Evolutionary conservation across 2,888 invertebrate genomes (phyloP).

Genomic region (Apamea monoglypha): DNA sequence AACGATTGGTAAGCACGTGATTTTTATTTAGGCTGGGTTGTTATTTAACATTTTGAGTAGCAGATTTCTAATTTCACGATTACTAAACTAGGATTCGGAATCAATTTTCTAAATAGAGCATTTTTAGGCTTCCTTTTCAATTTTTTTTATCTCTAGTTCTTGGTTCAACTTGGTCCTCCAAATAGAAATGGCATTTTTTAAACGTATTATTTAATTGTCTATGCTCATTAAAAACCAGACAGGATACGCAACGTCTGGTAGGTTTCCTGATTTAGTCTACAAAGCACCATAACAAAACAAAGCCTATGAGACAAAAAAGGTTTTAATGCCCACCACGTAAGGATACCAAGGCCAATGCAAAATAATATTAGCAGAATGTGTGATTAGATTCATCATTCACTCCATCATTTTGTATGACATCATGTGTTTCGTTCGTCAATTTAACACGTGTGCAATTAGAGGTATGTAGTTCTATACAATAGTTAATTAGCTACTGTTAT

Average conservation of each 20-base stretch:
- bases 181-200: neutral
- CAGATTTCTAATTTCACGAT: neutral
- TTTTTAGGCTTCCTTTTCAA: neutral
- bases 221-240: constrained; percentile 17
- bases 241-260: constrained; percentile 32
- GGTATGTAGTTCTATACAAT: constrained; percentile 32
- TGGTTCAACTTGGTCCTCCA: neutral
- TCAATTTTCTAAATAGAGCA: neutral
- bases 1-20: constrained; percentile 5
- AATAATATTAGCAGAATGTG: constrained; percentile 32
- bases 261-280: constrained; percentile 48
- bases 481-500: constrained; percentile 42
- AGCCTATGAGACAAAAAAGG: constrained; percentile 44
- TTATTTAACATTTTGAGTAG: neutral
- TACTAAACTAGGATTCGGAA: neutral
- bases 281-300: constrained; percentile 58
- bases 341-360: constrained; percentile 46
- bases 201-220: neutral
- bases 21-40: neutral
- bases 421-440: constrained; percentile 45
- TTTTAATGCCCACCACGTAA: constrained; percentile 57
- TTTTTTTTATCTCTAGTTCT: neutral
- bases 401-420: constrained; percentile 52
- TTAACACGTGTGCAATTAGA: constrained; percentile 52
- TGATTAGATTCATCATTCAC: constrained; percentile 29